Percentiles rank a stretch among this genome's conserved stretches.
Conservation (phyloP, 2,797 vertebrate species). For the Centroberyx gerrardi region DNA sequence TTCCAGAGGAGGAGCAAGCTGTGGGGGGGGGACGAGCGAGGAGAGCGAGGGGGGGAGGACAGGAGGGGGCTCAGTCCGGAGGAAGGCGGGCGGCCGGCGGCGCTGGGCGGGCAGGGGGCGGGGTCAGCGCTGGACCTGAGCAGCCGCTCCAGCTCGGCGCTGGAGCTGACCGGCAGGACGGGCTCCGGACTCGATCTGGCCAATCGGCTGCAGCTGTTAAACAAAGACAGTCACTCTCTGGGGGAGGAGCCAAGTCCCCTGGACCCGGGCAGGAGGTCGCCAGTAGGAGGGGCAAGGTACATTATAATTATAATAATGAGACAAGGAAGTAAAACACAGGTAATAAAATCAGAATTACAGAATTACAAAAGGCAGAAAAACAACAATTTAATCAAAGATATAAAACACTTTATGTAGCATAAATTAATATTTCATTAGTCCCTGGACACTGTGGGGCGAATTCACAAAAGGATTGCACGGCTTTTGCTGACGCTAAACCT, state of each 20-base stretch:
- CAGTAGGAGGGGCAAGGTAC: constrained; percentile 97
- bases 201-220: constrained; percentile 95
- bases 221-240: constrained; percentile 97
- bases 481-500: too few species aligned
- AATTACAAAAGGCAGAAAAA: too few species aligned
- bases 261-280: constrained; percentile 95
- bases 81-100: constrained; percentile 91
- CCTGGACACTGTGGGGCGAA: not conserved
- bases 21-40: constrained; percentile 95
- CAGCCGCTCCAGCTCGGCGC: constrained; percentile 62
- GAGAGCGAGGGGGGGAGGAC: constrained; percentile 80
- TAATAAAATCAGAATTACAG: too few species aligned
- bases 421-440: too few species aligned
- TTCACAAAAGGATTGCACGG: too few species aligned
- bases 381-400: too few species aligned
- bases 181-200: constrained; percentile 88
- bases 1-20: constrained; percentile 99
- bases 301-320: too few species aligned
- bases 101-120: constrained; percentile 87
- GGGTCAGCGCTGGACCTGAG: constrained; percentile 83
- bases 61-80: constrained; percentile 65
- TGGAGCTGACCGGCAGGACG: constrained; percentile 85
- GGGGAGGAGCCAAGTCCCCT: constrained; percentile 95
- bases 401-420: too few species aligned
- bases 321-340: too few species aligned